Conservation (phyloP, 1,140 invertebrate species). For the Dinoponera quadriceps region DNA sequence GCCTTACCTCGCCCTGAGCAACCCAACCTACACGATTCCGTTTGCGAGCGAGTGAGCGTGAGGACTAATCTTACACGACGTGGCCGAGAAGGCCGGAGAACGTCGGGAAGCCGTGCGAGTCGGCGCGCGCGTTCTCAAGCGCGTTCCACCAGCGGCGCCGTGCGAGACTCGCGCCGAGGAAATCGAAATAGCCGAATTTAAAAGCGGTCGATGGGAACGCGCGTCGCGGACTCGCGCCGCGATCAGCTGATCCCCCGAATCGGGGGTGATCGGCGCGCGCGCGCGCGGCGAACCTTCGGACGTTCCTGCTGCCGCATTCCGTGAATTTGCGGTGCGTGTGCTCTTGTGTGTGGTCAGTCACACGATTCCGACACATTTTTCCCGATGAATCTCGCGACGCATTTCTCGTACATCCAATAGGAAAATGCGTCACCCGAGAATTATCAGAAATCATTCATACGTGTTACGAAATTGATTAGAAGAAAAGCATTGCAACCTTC, state of each 20-base stretch:
- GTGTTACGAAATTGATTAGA: too few relatives aligned
- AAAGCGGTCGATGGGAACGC: constrained; percentile 13
- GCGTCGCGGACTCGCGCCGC: background rate
- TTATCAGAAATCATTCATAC: too few relatives aligned
- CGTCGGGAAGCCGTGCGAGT: constrained; percentile 45
- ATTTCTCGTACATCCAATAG: too few relatives aligned
- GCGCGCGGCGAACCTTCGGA: too few relatives aligned
- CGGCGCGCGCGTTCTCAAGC: background rate
- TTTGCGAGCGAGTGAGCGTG: constrained; percentile 38
- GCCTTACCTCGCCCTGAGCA: constrained; percentile 77
- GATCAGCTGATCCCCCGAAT: background rate
- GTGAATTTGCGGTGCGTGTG: too few relatives aligned
- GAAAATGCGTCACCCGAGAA: too few relatives aligned
- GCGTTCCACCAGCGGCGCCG: background rate
- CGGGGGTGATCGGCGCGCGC: background rate
- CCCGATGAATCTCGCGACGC: too few relatives aligned
- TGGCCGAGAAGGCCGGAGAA: constrained; percentile 31
- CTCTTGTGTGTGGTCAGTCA: too few relatives aligned
- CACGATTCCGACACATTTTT: too few relatives aligned
- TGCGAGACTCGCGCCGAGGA: background rate
- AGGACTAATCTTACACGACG: constrained; percentile 60
- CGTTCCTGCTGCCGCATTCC: too few relatives aligned
- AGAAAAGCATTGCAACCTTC: too few relatives aligned
- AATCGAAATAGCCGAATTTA: constrained; percentile 2
- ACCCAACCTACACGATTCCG: constrained; percentile 72